These are phyloP conservation scores for Scaptomyza montana DNA, from an alignment of 1,140 invertebrate species.

Conservation along the genomic window DNA sequence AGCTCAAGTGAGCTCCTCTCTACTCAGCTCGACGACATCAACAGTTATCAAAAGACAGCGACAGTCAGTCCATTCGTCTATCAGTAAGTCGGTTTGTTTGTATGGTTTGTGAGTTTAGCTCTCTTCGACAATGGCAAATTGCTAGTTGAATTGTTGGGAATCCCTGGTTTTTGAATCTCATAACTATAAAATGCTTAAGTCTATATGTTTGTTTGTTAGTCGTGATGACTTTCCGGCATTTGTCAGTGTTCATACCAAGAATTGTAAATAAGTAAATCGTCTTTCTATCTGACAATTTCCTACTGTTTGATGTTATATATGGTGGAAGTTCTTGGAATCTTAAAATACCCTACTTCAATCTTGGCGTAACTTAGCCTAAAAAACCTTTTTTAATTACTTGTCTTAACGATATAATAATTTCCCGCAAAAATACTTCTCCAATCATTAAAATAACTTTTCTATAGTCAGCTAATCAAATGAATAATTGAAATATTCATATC, in stretches of 20 bases:
- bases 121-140: constrained; percentile 21
- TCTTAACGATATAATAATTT: no score
- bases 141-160: constrained; percentile 17
- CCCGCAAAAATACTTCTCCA: neutral
- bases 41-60: constrained; percentile 28
- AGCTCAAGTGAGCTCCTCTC: neutral
- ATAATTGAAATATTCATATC: neutral
- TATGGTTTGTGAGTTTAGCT: constrained; percentile 11
- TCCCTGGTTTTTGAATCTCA: neutral
- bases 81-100: neutral
- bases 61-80: neutral
- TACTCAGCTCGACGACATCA: constrained; percentile 1
- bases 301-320: neutral
- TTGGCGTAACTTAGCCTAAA: no score
- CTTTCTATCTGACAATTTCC: neutral
- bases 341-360: no score
- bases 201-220: constrained; percentile 6
- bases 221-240: constrained; percentile 4
- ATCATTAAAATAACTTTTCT: no score
- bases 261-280: constrained; percentile 21
- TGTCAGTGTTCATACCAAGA: constrained; percentile 9
- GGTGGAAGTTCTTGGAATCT: no score
- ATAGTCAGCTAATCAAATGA: no score
- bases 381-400: no score
- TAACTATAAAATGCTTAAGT: neutral